Conservation (phyloP, 2,888 invertebrate species). For the Amiota communis region DNA sequence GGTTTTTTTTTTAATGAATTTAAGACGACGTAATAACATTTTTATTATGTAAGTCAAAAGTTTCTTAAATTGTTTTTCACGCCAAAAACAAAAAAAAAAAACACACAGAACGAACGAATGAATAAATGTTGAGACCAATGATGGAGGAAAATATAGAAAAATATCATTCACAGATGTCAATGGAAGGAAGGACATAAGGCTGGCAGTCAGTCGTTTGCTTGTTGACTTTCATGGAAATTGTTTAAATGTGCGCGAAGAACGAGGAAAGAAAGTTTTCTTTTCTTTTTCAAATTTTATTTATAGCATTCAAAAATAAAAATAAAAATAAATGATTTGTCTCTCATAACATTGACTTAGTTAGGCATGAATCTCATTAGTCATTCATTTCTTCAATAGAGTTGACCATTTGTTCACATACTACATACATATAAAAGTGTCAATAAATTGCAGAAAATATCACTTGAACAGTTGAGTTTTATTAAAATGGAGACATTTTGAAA, state of each 20-base stretch:
- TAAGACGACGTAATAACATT: slow-evolving; percentile 13
- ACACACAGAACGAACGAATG: background rate
- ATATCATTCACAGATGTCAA: background rate
- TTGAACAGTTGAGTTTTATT: background rate
- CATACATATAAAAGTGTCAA: background rate
- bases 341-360: background rate
- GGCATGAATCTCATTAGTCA: background rate
- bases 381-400: background rate
- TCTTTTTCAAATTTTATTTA: background rate
- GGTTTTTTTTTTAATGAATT: no score
- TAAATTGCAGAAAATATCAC: background rate
- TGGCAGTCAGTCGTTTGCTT: background rate
- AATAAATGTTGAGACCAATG: no score
- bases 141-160: no score
- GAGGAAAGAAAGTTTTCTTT: background rate
- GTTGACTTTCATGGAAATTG: background rate
- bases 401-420: no score
- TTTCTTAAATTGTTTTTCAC: slow-evolving; percentile 15
- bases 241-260: background rate
- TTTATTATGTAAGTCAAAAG: slow-evolving; percentile 14
- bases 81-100: background rate
- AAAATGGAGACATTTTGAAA: no score
- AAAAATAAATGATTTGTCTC: slow-evolving; percentile 9
- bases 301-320: background rate
- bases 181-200: background rate